Evolutionary conservation across 2,113 vertebrate species (phyloP), one percentile per base, ranked within the genome.

Genomic region (Stomatorhinus ivindoensis): DNA sequence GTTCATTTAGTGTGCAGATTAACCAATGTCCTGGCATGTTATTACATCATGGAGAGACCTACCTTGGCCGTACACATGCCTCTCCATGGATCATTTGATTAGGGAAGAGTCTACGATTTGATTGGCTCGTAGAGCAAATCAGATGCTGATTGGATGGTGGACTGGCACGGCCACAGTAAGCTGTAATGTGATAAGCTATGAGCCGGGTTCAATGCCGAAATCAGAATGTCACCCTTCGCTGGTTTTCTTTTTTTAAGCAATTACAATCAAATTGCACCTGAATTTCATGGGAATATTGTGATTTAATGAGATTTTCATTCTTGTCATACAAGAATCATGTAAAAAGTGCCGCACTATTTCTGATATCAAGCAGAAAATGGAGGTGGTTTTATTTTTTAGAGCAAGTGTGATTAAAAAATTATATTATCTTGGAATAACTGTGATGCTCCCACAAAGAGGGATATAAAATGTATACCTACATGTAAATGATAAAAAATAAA

Each of bases 251-350:
- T 92, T 58, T 93, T 17, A 87, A 92, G 87, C 92, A 91, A 89
- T 92, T 94, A 90, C 93, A 85, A 92, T 90, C 91, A 91, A 93
- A 93, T 92, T 92, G 87, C 89, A 82, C 89, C 87, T 65, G 87
- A 88, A 55, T 87, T 94, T 94, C 94, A 93, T 94, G 90, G 88
- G 89, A 90, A 93, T 93, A 94, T 95, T 95, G 93, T 93, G 91
- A 91, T 90, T 80, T 80, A 80, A 94, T 3, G 89, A 95, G 94
- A 95, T 94, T 93, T 92, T 94, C 93, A 96, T 98, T 99, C 98
- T 99, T 99, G 98, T 99, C 96, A 97, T 98, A 98, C 98, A 99
- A 99, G 98, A 98, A 95, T 96, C 90, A 87, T 97, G 95, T 97
- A 96, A 95, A 97, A 97, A 96, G 94, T 94, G 47, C 88, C 91